phyloP scores from a whole-genome alignment of 1,140 invertebrate genomes.

The Zaprionus capensis region DNA sequence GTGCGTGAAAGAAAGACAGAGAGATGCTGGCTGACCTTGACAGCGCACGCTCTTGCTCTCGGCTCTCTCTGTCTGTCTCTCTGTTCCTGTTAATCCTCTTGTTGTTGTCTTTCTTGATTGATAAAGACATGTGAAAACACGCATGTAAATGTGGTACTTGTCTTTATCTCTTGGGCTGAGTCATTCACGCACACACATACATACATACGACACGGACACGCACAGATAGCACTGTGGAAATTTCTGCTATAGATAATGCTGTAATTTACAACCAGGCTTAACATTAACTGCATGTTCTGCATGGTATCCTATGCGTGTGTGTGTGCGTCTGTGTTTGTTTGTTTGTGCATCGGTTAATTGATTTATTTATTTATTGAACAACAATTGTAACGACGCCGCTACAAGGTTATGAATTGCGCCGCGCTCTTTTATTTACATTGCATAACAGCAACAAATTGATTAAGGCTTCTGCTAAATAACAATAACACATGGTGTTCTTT shows the following conservation, averaged over 20 bases:
- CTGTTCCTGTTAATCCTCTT: neutral
- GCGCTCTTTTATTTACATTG: constrained; percentile 12
- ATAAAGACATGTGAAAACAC: constrained; percentile 14
- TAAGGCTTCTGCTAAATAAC: neutral
- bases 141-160: constrained; percentile 44
- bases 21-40: constrained; percentile 41
- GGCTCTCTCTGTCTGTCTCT: neutral
- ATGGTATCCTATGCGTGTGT: neutral
- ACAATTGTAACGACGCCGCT: neutral
- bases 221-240: constrained; percentile 4
- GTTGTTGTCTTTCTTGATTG: constrained; percentile 16
- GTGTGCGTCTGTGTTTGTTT: neutral
- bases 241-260: constrained; percentile 26
- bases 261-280: constrained; percentile 13
- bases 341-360: constrained; percentile 12
- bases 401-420: neutral
- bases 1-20: neutral
- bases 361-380: constrained; percentile 13
- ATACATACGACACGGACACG: neutral
- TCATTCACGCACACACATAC: constrained; percentile 7
- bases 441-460: constrained; percentile 15
- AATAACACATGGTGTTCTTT: neutral
- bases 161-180: constrained; percentile 21
- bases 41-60: neutral
- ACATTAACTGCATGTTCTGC: constrained; percentile 4